Evolutionary conservation across 1,140 invertebrate genomes (phyloP), one percentile per base, ranked within the genome.

Genomic region (Mycetomoellerius zeteki): DNA sequence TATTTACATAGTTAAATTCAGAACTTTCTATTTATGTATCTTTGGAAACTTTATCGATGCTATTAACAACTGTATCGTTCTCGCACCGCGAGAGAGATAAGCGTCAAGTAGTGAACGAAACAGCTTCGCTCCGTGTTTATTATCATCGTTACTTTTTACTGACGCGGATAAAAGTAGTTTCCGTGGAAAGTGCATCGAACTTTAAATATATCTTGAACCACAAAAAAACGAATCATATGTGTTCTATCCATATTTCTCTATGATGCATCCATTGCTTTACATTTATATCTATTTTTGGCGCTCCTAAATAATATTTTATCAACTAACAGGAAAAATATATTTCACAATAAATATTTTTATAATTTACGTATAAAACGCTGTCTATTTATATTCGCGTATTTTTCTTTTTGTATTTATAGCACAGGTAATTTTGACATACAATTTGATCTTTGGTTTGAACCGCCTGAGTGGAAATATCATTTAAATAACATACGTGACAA

Each of bases 161-260:
- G 69, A 69, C 71, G 84, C 87, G 50, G 81, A 54, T 89, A 88
- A 85, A 88, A n/a, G 87, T 88, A 90, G 64, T 12, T 72, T 58
- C 19, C 6, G 33, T 14, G n/a, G n/a, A 24, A 58, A 33, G 37
- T 64, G 8, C 54, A 84, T 60, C 24, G 33, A 84, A 50, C 67
- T 21, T 56, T 43, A 47, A 84, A 33, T 60, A 62, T 47, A 7
- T 47, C 33, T 84, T 21, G 37, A 84, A 8, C 4, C 8, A 73
- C 52, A 73, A 72, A 50, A 65, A 67, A 27, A 52, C 30, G 37
- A 67, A 24, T 50, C 8, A 24, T 24, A 30, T 21, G 52, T 58
- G 0, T 47, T 27, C 16, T 21, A 33, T 24, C 24, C 27, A 82
- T 47, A 30, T 64, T 30, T 30, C 64, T 64, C 7, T 19, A 2